Evolutionary conservation across 2,888 invertebrate genomes (phyloP).

Genomic region (Drosophila testacea): DNA sequence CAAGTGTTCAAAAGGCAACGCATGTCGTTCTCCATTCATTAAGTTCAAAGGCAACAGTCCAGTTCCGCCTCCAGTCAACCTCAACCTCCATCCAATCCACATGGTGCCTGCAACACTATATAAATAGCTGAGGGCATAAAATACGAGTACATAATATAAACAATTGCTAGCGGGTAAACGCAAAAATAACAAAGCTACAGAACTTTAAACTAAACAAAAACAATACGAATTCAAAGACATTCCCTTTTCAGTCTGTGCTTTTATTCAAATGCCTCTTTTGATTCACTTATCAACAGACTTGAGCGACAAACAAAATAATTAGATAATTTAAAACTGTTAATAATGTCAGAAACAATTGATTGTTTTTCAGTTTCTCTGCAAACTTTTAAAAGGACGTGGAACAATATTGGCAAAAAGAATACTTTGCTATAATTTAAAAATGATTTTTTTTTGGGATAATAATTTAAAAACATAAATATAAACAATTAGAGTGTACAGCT

Average conservation of each 20-base stretch:
- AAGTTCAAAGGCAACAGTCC: constrained; percentile 1
- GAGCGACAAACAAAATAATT: too few relatives aligned
- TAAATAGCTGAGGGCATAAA: constrained; percentile 38
- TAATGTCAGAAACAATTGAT: not conserved
- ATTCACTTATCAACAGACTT: not conserved
- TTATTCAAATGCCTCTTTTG: not conserved
- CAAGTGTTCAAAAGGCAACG: constrained; percentile 10
- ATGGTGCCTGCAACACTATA: constrained; percentile 18
- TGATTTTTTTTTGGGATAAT: too few relatives aligned
- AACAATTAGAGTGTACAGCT: too few relatives aligned
- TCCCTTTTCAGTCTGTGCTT: not conserved
- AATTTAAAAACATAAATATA: too few relatives aligned
- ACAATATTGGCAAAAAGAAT: too few relatives aligned
- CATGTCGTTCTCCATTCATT: not conserved
- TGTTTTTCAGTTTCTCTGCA: not conserved
- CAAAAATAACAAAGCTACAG: constrained; percentile 15
- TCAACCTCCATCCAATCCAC: constrained; percentile 1
- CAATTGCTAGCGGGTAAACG: constrained; percentile 19
- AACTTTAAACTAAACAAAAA: constrained; percentile 20
- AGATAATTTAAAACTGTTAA: not conserved
- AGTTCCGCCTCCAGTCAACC: constrained; percentile 1
- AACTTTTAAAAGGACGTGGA: too few relatives aligned
- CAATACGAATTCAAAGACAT: constrained; percentile 3
- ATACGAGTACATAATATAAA: constrained; percentile 32
- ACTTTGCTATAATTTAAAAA: too few relatives aligned